Conservation (phyloP, 1,140 invertebrate genomes). For the Palaemon carinicauda region DNA sequence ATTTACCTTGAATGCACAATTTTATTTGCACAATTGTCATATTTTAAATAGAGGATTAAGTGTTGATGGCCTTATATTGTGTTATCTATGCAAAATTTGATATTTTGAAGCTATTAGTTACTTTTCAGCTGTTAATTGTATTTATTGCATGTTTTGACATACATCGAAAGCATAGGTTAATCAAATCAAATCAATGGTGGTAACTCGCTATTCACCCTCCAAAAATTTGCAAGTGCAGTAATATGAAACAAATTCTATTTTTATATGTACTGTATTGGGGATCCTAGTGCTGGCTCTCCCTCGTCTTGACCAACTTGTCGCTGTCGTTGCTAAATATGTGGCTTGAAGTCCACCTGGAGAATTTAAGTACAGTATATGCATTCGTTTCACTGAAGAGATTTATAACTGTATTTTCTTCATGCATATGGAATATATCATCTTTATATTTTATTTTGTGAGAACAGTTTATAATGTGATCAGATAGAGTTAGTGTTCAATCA, state of each 20-base stretch:
- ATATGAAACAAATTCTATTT: constrained; percentile 25
- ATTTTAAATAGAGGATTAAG: too few species aligned
- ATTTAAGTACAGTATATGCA: not conserved
- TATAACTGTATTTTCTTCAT: constrained; percentile 49
- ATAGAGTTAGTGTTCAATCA: constrained; percentile 32
- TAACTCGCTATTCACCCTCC: too few species aligned
- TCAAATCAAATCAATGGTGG: too few species aligned
- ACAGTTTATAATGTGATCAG: constrained; percentile 42
- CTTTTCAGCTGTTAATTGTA: too few species aligned
- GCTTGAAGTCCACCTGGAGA: constrained; percentile 32
- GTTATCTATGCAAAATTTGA: too few species aligned
- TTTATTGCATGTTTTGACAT: too few species aligned
- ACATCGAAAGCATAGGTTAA: too few species aligned
- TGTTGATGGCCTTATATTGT: too few species aligned
- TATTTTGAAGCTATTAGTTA: too few species aligned
- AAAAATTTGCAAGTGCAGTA: not conserved
- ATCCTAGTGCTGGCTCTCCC: constrained; percentile 14
- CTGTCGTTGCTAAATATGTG: constrained; percentile 27
- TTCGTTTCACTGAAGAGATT: constrained; percentile 32
- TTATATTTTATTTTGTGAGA: constrained; percentile 52
- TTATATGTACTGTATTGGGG: not conserved
- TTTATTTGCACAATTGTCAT: too few species aligned
- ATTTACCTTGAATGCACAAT: too few species aligned
- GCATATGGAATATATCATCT: constrained; percentile 45
- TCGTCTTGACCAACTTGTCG: constrained; percentile 41